Conservation (phyloP, 2,797 vertebrate genomes). For the Heliangelus exortis region DNA sequence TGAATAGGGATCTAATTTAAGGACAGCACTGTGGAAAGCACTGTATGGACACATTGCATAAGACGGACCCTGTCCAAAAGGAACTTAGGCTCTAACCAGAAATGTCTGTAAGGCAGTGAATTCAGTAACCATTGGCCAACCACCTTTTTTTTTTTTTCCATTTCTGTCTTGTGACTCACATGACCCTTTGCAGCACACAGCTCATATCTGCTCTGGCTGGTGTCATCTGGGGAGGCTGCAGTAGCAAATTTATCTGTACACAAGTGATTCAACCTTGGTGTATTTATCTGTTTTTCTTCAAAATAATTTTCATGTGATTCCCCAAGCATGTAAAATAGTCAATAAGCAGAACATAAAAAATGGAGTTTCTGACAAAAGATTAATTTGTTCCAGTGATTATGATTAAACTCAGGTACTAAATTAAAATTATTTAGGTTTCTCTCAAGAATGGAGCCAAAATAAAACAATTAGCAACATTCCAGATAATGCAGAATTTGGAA, state of each 20-base stretch:
- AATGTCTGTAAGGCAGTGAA: neutral
- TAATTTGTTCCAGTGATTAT: neutral
- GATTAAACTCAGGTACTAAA: neutral
- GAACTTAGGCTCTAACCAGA: neutral
- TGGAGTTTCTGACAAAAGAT: neutral
- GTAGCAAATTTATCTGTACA: neutral
- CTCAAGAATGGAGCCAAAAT: neutral
- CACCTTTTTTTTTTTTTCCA: neutral
- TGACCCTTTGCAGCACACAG: neutral
- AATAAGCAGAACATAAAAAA: neutral
- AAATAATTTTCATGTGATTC: slow-evolving; percentile 7
- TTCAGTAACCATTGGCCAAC: neutral
- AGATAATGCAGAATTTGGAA: slow-evolving; percentile 46
- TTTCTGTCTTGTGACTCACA: neutral
- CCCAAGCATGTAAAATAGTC: neutral
- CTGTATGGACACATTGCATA: neutral
- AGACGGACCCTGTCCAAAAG: neutral
- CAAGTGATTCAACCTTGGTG: neutral
- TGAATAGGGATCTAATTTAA: neutral
- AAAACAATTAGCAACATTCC: slow-evolving; percentile 57
- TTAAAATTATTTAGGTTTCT: slow-evolving; percentile 42
- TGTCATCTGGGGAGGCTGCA: neutral
- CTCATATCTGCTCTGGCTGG: neutral
- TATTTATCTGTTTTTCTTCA: slow-evolving; percentile 15
- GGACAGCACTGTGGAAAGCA: neutral